Conservation (phyloP, 1,140 invertebrate genomes). For the Drosophila guanche region DNA sequence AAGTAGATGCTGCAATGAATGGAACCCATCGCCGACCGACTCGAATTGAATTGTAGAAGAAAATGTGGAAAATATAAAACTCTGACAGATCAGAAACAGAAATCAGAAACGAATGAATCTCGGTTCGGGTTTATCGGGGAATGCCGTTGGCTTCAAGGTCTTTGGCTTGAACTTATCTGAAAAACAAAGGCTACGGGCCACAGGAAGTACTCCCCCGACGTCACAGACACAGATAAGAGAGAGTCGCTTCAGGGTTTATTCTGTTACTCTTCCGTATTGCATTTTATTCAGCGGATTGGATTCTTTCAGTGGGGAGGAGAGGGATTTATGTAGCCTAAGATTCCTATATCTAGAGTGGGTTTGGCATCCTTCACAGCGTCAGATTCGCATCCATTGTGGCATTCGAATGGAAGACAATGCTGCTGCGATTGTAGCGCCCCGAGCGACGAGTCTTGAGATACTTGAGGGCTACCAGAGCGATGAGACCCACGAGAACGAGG, state of each 20-base stretch:
- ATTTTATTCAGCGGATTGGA: too few relatives aligned
- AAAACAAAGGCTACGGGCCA: too few relatives aligned
- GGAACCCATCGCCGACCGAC: neutral
- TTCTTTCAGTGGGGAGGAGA: too few relatives aligned
- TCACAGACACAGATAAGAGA: too few relatives aligned
- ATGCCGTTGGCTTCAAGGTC: too few relatives aligned
- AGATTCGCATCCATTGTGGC: conserved; percentile 70
- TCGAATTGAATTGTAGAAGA: conserved; percentile 4
- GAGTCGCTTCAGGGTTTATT: too few relatives aligned
- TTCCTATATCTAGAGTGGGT: too few relatives aligned
- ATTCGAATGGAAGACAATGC: conserved; percentile 74
- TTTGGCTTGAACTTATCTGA: too few relatives aligned
- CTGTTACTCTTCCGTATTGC: neutral
- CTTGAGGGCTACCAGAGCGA: conserved; percentile 25
- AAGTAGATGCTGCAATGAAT: conserved; percentile 42
- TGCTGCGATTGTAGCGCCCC: conserved; percentile 61
- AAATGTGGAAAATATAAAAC: conserved; percentile 34
- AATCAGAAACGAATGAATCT: neutral
- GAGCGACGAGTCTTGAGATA: conserved; percentile 53
- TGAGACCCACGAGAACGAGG: conserved; percentile 23
- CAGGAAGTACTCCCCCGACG: too few relatives aligned
- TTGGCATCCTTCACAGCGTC: conserved; percentile 19
- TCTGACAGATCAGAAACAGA: neutral
- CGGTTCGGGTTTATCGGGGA: neutral
- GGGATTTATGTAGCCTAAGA: too few relatives aligned